phyloP scores from a whole-genome alignment of 2,797 vertebrate genomes.

The Sebastes cheni region DNA sequence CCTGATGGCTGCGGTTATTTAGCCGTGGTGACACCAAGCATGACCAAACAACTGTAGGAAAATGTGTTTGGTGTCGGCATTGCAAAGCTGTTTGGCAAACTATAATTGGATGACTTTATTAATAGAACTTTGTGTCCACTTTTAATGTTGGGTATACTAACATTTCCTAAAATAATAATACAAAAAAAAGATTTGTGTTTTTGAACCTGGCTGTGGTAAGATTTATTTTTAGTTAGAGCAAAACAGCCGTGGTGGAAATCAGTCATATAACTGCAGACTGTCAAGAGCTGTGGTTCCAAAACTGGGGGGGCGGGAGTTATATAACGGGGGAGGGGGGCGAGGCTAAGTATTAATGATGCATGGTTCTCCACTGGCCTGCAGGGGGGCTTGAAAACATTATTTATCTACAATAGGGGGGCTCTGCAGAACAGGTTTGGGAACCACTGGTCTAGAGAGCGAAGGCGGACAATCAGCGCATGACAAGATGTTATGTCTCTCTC shows the following conservation, averaged over 20 bases:
- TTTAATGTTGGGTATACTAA: not conserved
- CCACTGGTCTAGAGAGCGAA: not conserved
- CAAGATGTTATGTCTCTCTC: not conserved
- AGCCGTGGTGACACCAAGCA: slow-evolving; percentile 28
- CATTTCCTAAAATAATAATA: not conserved
- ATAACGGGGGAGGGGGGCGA: too few relatives aligned
- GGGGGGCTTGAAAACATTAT: too few relatives aligned
- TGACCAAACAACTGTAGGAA: slow-evolving; percentile 25
- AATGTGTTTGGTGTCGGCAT: slow-evolving; percentile 8
- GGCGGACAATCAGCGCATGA: not conserved
- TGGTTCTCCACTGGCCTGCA: too few relatives aligned
- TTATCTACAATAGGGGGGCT: too few relatives aligned
- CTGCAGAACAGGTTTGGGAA: too few relatives aligned
- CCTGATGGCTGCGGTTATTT: slow-evolving; percentile 39
- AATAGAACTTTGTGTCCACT: not conserved
- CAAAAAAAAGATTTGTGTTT: not conserved
- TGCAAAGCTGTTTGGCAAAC: not conserved
- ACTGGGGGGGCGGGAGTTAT: too few relatives aligned
- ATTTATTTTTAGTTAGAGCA: not conserved
- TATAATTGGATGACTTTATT: not conserved
- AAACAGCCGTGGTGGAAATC: not conserved
- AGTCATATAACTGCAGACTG: not conserved
- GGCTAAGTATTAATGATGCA: too few relatives aligned
- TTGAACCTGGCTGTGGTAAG: not conserved
- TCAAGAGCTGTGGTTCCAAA: not conserved